Percentiles rank a stretch among this genome's conserved stretches.
Evolutionary conservation across 2,797 vertebrate species (phyloP).

Genomic region (Ctenopoma multispine): DNA sequence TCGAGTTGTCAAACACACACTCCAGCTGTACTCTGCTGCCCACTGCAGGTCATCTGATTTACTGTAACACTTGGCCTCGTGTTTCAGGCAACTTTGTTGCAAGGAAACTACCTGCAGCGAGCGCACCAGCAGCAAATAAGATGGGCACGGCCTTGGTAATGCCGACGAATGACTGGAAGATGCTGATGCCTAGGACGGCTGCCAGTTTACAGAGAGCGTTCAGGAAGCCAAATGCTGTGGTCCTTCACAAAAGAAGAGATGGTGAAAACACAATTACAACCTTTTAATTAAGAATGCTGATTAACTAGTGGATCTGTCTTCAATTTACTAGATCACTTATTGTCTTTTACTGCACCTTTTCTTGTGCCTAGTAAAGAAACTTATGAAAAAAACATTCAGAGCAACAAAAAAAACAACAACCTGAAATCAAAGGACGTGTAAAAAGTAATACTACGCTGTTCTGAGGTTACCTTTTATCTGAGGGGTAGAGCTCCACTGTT

Average conservation of each 20-base stretch:
- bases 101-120: slow-evolving; percentile 94
- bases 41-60: slow-evolving; percentile 65
- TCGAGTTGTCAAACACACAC: slow-evolving; percentile 53
- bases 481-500: slow-evolving; percentile 97
- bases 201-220: slow-evolving; percentile 96
- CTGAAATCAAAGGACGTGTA: too few relatives aligned
- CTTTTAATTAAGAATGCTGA: background rate
- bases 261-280: slow-evolving; percentile 2
- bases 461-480: slow-evolving; percentile 90
- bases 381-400: too few relatives aligned
- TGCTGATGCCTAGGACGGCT: slow-evolving; percentile 96
- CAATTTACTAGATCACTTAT: background rate
- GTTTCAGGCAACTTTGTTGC: slow-evolving; percentile 96
- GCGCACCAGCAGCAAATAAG: slow-evolving; percentile 91
- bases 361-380: too few relatives aligned
- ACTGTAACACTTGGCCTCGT: slow-evolving; percentile 94
- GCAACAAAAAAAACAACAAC: too few relatives aligned
- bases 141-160: slow-evolving; percentile 96
- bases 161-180: slow-evolving; percentile 97
- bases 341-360: too few relatives aligned
- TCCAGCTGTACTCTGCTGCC: slow-evolving; percentile 65
- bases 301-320: background rate
- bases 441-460: background rate
- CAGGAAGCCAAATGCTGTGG: slow-evolving; percentile 95
- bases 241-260: slow-evolving; percentile 78